Percentiles rank a stretch among this genome's conserved stretches.
Evolutionary conservation across 2,113 vertebrate genomes (phyloP).

Genomic region (Nematolebias whitei): DNA sequence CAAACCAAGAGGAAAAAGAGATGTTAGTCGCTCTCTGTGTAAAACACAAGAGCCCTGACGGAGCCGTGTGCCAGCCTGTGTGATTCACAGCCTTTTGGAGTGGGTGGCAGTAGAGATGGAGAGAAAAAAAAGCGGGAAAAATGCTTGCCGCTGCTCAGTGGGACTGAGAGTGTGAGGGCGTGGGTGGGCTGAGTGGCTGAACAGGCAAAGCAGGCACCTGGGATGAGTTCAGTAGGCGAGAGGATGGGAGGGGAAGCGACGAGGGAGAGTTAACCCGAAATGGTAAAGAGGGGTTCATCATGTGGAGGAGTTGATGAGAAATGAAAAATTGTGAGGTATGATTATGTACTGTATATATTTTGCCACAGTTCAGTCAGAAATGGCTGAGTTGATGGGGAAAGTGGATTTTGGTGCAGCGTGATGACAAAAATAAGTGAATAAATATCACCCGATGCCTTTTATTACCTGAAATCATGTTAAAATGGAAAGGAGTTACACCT

Average conservation of each 20-base stretch:
- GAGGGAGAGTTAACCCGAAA: constrained; percentile 49
- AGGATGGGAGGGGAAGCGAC: constrained; percentile 27
- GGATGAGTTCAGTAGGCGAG: constrained; percentile 74
- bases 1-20: constrained; percentile 30
- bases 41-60: constrained; percentile 53
- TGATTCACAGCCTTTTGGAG: constrained; percentile 74
- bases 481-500: too few species aligned
- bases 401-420: too few species aligned
- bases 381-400: constrained; percentile 10
- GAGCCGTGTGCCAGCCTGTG: constrained; percentile 66
- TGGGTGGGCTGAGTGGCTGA: constrained; percentile 78
- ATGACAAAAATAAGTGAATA: too few species aligned
- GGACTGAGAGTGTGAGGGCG: constrained; percentile 71
- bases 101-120: constrained; percentile 76
- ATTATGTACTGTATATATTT: neutral
- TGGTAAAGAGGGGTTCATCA: constrained; percentile 50
- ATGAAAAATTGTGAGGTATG: neutral
- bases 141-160: constrained; percentile 52
- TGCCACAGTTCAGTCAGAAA: constrained; percentile 3
- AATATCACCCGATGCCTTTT: too few species aligned
- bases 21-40: constrained; percentile 41
- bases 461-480: too few species aligned
- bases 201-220: constrained; percentile 76
- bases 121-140: constrained; percentile 52
- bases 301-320: constrained; percentile 52